Percentiles rank a stretch among this genome's conserved stretches.
These are phyloP conservation scores for Apamea crenata DNA, from an alignment of 2,888 invertebrate genomes.

Conservation along the genomic window DNA sequence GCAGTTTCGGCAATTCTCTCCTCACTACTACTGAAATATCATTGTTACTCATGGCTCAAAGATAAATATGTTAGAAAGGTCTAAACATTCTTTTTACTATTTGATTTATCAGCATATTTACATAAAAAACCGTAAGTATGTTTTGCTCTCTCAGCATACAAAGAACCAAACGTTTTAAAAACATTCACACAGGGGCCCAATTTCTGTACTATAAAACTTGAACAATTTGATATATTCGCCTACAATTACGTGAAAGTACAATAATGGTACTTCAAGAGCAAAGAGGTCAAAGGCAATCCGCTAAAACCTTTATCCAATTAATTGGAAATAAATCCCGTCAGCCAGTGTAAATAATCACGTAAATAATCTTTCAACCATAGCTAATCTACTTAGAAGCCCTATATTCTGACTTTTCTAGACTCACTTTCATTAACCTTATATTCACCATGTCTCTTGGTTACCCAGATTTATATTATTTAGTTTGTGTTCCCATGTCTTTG, in stretches of 20 bases:
- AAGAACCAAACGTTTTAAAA: not conserved
- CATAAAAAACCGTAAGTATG: not conserved
- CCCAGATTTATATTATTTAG: not conserved
- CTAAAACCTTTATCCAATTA: slow-evolving; percentile 54
- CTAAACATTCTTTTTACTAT: not conserved
- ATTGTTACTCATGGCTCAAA: not conserved
- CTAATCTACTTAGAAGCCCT: slow-evolving; percentile 66
- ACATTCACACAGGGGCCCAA: not conserved
- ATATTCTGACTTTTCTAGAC: slow-evolving; percentile 8
- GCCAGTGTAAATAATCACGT: slow-evolving; percentile 32
- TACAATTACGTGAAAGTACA: not conserved
- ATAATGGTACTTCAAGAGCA: not conserved
- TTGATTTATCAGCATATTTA: not conserved
- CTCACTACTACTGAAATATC: not conserved
- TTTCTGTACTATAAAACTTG: not conserved
- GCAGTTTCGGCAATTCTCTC: slow-evolving; percentile 4
- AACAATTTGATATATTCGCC: not conserved
- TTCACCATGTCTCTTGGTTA: not conserved
- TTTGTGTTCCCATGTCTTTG: not conserved
- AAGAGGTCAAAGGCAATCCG: slow-evolving; percentile 28
- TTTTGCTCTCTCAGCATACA: not conserved
- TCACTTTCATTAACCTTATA: slow-evolving; percentile 1
- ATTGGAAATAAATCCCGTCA: slow-evolving; percentile 48
- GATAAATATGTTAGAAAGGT: not conserved
- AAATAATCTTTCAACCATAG: slow-evolving; percentile 28